Evolutionary conservation across 1,140 invertebrate species (phyloP).

Genomic region (Nephila pilipes): DNA sequence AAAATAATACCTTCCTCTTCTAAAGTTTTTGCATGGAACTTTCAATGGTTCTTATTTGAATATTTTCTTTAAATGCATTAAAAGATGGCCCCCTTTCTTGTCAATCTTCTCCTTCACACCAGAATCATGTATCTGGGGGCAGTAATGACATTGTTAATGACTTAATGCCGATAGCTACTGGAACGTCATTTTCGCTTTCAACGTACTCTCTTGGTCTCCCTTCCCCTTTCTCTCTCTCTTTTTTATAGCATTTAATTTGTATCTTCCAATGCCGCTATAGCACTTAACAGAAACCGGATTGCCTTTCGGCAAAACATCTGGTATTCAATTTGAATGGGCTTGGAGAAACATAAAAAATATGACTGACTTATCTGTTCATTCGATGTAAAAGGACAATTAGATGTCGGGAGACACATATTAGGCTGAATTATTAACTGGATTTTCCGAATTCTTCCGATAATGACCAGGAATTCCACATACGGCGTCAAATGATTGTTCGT

Average conservation of each 20-base stretch:
- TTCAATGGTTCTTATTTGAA: background rate
- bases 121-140: slow-evolving; percentile 29
- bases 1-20: too few species aligned
- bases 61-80: background rate
- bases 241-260: background rate
- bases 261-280: background rate
- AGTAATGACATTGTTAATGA: slow-evolving; percentile 48
- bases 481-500: too few species aligned
- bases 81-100: background rate
- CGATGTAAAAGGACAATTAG: slow-evolving; percentile 9
- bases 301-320: background rate
- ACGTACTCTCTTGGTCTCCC: background rate
- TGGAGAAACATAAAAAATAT: background rate
- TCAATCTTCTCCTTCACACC: background rate
- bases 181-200: background rate
- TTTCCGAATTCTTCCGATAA: background rate
- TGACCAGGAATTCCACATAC: background rate
- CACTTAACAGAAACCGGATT: background rate
- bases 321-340: slow-evolving; percentile 21
- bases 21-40: too few species aligned
- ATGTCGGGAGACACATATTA: background rate
- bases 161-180: background rate
- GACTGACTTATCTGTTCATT: background rate
- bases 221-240: background rate
- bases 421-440: background rate